Base-by-base conservation (phyloP, 2,113 vertebrate species). In the Bombycilla garrulus region DNA sequence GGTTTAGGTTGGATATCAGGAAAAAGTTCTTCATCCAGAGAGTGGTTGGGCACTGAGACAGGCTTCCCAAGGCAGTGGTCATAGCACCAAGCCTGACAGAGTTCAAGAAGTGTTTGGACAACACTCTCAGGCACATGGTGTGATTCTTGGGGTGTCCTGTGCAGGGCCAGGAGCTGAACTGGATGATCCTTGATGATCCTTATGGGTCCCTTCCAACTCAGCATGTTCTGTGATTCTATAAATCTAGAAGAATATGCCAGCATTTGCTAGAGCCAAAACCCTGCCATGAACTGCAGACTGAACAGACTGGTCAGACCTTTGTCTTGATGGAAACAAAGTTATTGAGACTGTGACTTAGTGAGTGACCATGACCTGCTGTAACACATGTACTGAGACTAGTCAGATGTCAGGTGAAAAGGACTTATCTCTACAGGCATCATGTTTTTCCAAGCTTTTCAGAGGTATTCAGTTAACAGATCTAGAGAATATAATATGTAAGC, bases 61-160 rank as follows among this genome's bases (percentile, higher is more conserved):
- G n/a, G 10, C 28, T 86, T 10, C 19, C 2, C 15, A n/a, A 33
- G 4, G 18, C 0, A 53, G 45, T 33, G 15, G 15, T 36, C 26
- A 67, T 33, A 60, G 62, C 54, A 60, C 26, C 33, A 19, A 29
- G 6, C 28, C 33, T 20, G 22, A 15, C 33, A 23, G 38, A 69
- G 0, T 6, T 61, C 47, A 78, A 69, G 10, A 69, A 38, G 8
- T n/a, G 10, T 53, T 69, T 61, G 38, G 12, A 53, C 33, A 78
- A 38, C 0, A 0, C 26, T 60, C 45, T 86, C 14, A 36, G 33
- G 18, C 26, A 67, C 36, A 77, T 0, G 22, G 18, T 44, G 3
- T 33, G 18, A 36, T 18, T 69, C 33, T 77, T 69, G 8, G 26
- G 31, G 3, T 31, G 21, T 38, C 23, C 38, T 45, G 8, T 61